A percentile compares a stretch with the other conserved stretches of the same genome.
Conservation (phyloP, 2,113 vertebrate genomes). For the Nyctibius bracteatus region DNA sequence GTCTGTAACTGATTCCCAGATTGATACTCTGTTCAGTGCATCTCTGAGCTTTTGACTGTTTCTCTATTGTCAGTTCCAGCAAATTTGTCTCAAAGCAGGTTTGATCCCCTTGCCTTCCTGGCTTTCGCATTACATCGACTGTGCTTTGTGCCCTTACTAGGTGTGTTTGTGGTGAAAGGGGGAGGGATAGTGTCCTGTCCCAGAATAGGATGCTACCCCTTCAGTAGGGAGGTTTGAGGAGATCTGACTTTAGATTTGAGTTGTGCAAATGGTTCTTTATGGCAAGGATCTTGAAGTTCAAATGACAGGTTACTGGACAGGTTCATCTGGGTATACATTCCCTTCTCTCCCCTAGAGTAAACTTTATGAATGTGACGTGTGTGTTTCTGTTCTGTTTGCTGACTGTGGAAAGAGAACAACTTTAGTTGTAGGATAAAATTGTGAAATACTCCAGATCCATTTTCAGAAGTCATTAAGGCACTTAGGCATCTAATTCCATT, state of each 20-base stretch:
- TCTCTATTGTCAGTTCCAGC: neutral
- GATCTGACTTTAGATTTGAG: neutral
- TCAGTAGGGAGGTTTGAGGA: neutral
- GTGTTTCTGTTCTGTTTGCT: neutral
- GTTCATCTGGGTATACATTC: neutral
- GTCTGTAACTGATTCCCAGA: neutral
- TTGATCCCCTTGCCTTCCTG: neutral
- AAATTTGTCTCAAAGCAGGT: neutral
- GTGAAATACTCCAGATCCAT: neutral
- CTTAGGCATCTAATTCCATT: neutral
- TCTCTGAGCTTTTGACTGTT: neutral
- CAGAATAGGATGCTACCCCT: neutral
- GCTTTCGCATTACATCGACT: rapidly evolving
- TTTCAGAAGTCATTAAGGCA: neutral
- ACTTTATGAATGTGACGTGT: neutral
- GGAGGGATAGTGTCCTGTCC: neutral
- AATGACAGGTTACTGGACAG: neutral
- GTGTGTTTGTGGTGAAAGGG: neutral
- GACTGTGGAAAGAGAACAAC: neutral
- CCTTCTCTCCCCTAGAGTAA: neutral
- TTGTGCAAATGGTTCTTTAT: neutral
- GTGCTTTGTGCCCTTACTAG: neutral
- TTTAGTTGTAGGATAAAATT: neutral
- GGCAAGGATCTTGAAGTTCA: neutral
- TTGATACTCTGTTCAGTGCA: neutral